Conservation (phyloP, 2,888 invertebrate genomes). For the Nudaria mundana region DNA sequence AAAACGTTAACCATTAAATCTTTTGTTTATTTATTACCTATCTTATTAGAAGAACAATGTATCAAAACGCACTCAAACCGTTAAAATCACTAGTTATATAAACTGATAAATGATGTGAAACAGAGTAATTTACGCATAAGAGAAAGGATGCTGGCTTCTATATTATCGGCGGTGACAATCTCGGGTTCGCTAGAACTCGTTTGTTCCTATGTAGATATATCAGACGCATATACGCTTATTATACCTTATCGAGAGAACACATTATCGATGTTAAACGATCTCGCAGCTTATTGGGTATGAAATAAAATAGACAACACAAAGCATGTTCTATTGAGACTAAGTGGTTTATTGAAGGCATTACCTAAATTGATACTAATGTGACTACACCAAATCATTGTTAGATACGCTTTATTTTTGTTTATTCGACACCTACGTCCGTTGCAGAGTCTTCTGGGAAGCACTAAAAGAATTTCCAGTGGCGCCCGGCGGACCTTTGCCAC, state of each 20-base stretch:
- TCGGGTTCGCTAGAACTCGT: constrained; percentile 24
- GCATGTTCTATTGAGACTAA: constrained; percentile 6
- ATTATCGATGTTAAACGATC: constrained; percentile 10
- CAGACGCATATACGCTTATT: constrained; percentile 18
- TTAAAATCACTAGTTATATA: background rate
- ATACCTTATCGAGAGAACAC: constrained; percentile 11
- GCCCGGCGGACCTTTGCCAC: too few relatives aligned
- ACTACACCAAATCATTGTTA: background rate
- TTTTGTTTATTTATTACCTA: too few relatives aligned
- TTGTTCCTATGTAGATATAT: constrained; percentile 28
- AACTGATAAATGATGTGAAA: constrained; percentile 10
- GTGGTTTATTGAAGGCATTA: constrained; percentile 1
- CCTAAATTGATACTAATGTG: constrained; percentile 7
- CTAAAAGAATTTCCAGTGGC: too few relatives aligned
- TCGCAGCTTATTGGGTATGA: constrained; percentile 5
- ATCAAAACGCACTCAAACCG: background rate
- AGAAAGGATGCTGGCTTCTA: constrained; percentile 27
- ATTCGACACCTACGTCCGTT: too few relatives aligned
- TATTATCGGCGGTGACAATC: constrained; percentile 33
- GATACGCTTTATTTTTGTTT: too few relatives aligned
- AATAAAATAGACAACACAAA: constrained; percentile 8
- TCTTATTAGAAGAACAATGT: too few relatives aligned
- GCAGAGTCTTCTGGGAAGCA: too few relatives aligned
- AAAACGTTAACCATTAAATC: too few relatives aligned
- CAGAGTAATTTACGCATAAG: constrained; percentile 26